Evolutionary conservation across 2,113 vertebrate species (phyloP), one percentile per base, ranked within the genome.

Genomic region (Telmatochromis bifrenatus): DNA sequence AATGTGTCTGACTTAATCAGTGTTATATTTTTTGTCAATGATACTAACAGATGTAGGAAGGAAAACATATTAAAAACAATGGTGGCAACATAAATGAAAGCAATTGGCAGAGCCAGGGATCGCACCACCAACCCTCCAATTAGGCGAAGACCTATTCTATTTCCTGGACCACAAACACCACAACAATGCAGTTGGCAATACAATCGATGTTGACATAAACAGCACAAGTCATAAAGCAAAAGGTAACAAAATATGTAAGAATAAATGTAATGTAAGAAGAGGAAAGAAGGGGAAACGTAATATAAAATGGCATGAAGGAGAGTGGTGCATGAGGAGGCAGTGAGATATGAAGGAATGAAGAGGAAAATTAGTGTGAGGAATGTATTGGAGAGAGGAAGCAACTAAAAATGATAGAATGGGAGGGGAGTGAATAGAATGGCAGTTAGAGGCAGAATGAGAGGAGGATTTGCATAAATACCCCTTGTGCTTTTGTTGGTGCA

Each of bases 401-500:
- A 68, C 49, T 56, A 7, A 56, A 81, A 86, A n/a, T 51, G 21
- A 60, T 7, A 14, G 26, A 81, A 19, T 9, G 51, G 11, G 70
- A 49, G 26, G 42, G 75, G 39, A 49, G 35, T 31, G 65, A 82
- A 79, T n/a, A 28, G 79, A 79, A 45, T 83, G 62, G 23, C 15
- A 2, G 9, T 8, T 73, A 81, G 84, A 65, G 31, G 56, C 51
- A 82, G 58, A 85, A 47, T 37, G 86, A 54, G 70, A 70, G 45
- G 83, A 73, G 51, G 55, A 91, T 93, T 91, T 81, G 56, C 89
- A 91, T 89, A 89, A 91, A 84, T 39, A 80, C 88, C 84, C 33
- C 86, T 89, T 17, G 49, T 85, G 87, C 87, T 88, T 91, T 91
- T 89, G 89, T 91, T 84, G 87, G 9, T 84, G 85, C 77, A 92